Percentiles rank a stretch among this genome's conserved stretches.
These are phyloP conservation scores for Pogonocichla stellata DNA, from an alignment of 2,113 vertebrate genomes.

Conservation along the genomic window DNA sequence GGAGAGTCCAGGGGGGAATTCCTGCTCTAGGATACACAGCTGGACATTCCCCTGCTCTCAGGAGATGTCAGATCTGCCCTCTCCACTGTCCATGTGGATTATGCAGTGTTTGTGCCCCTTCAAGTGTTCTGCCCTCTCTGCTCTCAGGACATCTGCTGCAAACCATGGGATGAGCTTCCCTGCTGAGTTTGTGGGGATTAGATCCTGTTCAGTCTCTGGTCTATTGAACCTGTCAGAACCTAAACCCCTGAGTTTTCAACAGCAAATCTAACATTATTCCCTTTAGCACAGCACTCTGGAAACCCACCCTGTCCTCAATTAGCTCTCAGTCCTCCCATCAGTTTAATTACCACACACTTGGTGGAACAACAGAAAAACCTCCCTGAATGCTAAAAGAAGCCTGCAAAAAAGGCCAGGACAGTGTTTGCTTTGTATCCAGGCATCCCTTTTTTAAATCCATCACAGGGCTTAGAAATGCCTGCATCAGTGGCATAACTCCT, in stretches of 20 bases:
- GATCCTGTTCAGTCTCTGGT: neutral
- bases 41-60: neutral
- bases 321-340: constrained; percentile 1
- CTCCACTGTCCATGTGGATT: accelerated
- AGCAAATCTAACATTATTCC: neutral
- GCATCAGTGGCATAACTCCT: neutral
- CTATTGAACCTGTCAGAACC: neutral
- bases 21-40: accelerated
- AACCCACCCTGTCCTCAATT: constrained; percentile 1
- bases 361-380: constrained; percentile 12
- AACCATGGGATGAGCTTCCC: neutral
- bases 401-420: neutral
- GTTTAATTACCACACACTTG: neutral
- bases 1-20: neutral
- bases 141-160: neutral
- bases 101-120: accelerated
- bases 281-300: neutral
- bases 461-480: neutral
- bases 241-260: neutral
- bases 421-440: constrained; percentile 1
- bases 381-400: neutral
- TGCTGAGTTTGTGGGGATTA: neutral
- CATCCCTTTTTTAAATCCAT: constrained; percentile 11
- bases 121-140: neutral
- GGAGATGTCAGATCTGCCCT: neutral